phyloP scores from a whole-genome alignment of 2,888 invertebrate genomes.

The Homarus gammarus region DNA sequence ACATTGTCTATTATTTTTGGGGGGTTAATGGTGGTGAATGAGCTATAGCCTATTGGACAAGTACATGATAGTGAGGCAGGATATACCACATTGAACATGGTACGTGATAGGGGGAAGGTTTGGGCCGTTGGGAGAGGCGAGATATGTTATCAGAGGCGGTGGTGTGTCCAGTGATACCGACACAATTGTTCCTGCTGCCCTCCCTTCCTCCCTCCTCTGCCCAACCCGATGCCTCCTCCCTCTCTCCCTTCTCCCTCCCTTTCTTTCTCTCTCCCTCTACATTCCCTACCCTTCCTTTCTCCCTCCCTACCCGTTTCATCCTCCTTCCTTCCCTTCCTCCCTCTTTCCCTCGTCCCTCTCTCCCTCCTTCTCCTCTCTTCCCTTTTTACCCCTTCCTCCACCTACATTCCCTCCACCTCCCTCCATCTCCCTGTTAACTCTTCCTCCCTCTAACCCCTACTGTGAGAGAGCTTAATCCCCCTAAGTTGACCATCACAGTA shows the following conservation, averaged over 20 bases:
- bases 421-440: too few relatives aligned
- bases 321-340: neutral
- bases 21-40: too few relatives aligned
- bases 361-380: neutral
- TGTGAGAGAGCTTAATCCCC: too few relatives aligned
- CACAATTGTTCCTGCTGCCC: neutral
- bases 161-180: neutral
- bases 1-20: too few relatives aligned
- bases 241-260: neutral
- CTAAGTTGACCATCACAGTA: too few relatives aligned
- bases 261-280: neutral
- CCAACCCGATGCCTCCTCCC: neutral
- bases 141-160: constrained; percentile 4
- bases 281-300: neutral
- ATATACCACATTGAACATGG: neutral
- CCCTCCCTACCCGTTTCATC: neutral
- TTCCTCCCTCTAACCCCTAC: too few relatives aligned
- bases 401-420: neutral
- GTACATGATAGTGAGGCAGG: neutral
- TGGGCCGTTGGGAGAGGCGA: neutral
- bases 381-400: neutral
- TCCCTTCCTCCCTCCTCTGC: neutral
- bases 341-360: too few relatives aligned
- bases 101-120: neutral
- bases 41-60: too few relatives aligned